Base-by-base conservation (phyloP, 2,113 vertebrate genomes). In the Progne subis region DNA sequence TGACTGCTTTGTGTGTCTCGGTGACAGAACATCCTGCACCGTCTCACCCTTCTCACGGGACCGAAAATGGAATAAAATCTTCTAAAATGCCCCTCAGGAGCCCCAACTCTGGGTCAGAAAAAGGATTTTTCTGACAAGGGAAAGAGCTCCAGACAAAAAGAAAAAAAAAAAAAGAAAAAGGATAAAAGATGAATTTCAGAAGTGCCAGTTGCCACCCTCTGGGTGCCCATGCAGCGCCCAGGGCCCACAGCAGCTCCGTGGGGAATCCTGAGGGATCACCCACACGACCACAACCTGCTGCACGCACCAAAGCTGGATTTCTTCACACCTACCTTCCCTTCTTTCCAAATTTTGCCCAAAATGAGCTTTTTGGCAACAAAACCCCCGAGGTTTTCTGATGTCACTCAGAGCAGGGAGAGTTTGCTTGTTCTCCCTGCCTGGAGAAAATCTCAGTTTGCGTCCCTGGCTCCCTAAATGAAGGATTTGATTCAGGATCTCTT, bases 351-450 rank as follows among this genome's bases (percentile, higher is more conserved):
- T 84, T 32, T 47, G 9, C 81, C 61, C 26, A 19, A 59, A 78
- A 7, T 17, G n/a, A 63, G 41, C 5, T 78, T 69, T 59, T 34
- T 14, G 4, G 8, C 21, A 88, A 52, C 19, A 61, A 69, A 80
- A 47, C 1, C 16, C 32, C 1, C 1, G 26, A 43, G 32, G 18
- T 1, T 69, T 60, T 11, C 47, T 37, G n/a, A n/a, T n/a, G 32
- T 49, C 53, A 13, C 50, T 57, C 7, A 3, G 41, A 72, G 78
- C 39, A 57, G 47, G 67, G 53, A 56, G 55, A 83, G 41, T 72
- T 90, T 56, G 39, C 68, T 39, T 74, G 64, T 39, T 74, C 18
- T 32, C 39, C 65, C 72, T 81, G 63, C 50, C 68, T 28, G 2
- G 25, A 91, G 72, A 77, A 39, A 67, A 89, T 34, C 80, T 91